Base-by-base conservation (phyloP, 2,113 vertebrate genomes). In the Gallinago media region DNA sequence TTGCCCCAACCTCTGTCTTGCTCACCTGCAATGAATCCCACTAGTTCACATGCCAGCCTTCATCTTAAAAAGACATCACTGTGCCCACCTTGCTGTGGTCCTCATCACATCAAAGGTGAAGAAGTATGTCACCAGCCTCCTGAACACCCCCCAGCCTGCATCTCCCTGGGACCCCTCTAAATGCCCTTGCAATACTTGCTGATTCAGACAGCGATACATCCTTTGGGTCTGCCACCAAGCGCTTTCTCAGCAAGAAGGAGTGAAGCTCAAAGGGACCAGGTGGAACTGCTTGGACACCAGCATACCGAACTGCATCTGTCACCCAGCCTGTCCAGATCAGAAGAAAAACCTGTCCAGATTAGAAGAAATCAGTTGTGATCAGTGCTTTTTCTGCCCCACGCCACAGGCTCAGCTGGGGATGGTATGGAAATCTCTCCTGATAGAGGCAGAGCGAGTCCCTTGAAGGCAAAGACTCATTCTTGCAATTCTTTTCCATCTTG, bases 141-240 rank as follows among this genome's bases (percentile, higher is more conserved):
- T 44, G 34, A 50, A 23, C 8, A 1, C 73, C 25, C 44, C 31
- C 2, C 36, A 29, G 16, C 36, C 34, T 36, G 58, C 70, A 44
- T 75, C 29, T 88, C 56, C 46, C 49, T 46, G 10, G 40, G 10
- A 46, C 15, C 19, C 12, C 21, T 58, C 44, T 59, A n/a, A 49
- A 61, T 9, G 19, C 6, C 34, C 23, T 59, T 55, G 10, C 0
- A 0, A 2, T 26, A 34, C 36, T 7, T 55, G 42, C 42, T 21
- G 22, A 58, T 20, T 12, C 46, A 25, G 36, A 22, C 44, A 27
- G 46, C 36, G 15, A 9, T 40, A 26, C 6, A 2, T 46, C 34
- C 1, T 4, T 61, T 17, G 49, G 19, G 12, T 54, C 46, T 46
- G 36, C n/a, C 49, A 44, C 11, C 0, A 0, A 29, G 12, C 2